phyloP scores from a whole-genome alignment of 2,888 invertebrate species.

The Dastarcus helophoroides region DNA sequence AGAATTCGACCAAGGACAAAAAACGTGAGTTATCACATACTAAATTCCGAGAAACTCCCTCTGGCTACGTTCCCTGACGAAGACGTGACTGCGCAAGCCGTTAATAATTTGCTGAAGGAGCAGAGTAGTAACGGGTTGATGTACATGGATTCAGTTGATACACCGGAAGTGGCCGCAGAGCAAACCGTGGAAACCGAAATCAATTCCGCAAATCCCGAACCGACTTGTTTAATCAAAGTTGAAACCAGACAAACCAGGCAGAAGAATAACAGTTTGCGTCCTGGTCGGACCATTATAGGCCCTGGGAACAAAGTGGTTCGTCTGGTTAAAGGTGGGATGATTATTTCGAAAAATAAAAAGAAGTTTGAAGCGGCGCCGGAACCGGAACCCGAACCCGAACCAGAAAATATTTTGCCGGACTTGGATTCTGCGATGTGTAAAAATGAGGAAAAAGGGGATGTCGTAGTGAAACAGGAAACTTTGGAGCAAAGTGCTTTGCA shows the following conservation, averaged over 20 bases:
- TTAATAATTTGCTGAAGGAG: conserved; percentile 24
- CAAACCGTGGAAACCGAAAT: conserved; percentile 27
- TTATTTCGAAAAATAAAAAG: conserved; percentile 30
- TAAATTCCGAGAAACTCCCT: conserved; percentile 41
- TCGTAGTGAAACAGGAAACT: conserved; percentile 31
- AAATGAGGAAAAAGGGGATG: neutral
- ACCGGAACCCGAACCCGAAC: conserved; percentile 15
- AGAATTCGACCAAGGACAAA: conserved; percentile 49
- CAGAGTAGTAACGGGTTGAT: conserved; percentile 23
- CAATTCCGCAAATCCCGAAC: conserved; percentile 21
- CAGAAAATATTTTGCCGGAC: conserved; percentile 22
- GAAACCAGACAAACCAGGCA: conserved; percentile 9
- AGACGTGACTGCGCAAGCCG: conserved; percentile 29
- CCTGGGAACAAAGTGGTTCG: conserved; percentile 33
- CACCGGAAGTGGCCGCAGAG: conserved; percentile 27
- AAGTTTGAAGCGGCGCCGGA: conserved; percentile 20
- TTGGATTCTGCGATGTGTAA: conserved; percentile 7
- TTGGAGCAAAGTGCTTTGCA: conserved; percentile 39
- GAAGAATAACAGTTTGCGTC: conserved; percentile 25
- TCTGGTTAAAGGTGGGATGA: conserved; percentile 35
- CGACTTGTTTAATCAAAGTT: conserved; percentile 23
- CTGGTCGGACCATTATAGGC: conserved; percentile 32
- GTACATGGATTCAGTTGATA: conserved; percentile 22
- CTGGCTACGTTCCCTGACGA: conserved; percentile 41
- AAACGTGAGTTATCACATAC: conserved; percentile 50